phyloP scores from a whole-genome alignment of 2,888 invertebrate genomes.

The Cheilosia vulpina region DNA sequence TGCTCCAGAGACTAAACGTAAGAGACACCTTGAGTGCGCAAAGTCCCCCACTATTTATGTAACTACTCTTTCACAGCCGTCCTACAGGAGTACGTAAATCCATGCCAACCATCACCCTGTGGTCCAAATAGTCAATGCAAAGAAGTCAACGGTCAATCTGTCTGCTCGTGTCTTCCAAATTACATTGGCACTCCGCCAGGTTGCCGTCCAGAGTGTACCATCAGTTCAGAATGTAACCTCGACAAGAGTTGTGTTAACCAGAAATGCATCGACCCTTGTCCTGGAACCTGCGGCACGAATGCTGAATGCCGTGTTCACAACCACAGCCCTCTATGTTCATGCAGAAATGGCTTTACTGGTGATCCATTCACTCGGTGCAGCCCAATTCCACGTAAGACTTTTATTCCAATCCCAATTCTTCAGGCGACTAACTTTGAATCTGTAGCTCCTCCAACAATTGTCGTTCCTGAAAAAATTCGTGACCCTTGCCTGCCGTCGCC shows the following conservation, averaged over 20 bases:
- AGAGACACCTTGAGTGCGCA: slow-evolving; percentile 77
- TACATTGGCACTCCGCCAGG: slow-evolving; percentile 89
- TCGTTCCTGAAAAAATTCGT: slow-evolving; percentile 78
- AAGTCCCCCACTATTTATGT: background rate
- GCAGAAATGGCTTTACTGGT: slow-evolving; percentile 87
- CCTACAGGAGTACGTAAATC: slow-evolving; percentile 79
- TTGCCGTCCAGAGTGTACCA: slow-evolving; percentile 88
- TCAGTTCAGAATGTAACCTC: slow-evolving; percentile 87
- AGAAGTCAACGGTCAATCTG: slow-evolving; percentile 87
- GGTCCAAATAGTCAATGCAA: slow-evolving; percentile 92
- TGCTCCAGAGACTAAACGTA: slow-evolving; percentile 84
- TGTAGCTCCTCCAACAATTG: slow-evolving; percentile 78
- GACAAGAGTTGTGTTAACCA: slow-evolving; percentile 88
- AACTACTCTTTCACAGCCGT: slow-evolving; percentile 75
- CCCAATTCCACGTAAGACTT: slow-evolving; percentile 83
- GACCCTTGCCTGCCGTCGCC: slow-evolving; percentile 88
- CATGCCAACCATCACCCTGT: slow-evolving; percentile 87
- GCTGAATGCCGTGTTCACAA: slow-evolving; percentile 88
- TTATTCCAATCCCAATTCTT: slow-evolving; percentile 82
- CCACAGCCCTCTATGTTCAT: slow-evolving; percentile 89
- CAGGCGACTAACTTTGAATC: background rate
- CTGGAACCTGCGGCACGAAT: slow-evolving; percentile 88
- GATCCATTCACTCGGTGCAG: slow-evolving; percentile 88
- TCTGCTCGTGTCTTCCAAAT: slow-evolving; percentile 88
- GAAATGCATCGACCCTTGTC: slow-evolving; percentile 89